Conservation (phyloP, 2,888 invertebrate species). For the Unio delphinus region DNA sequence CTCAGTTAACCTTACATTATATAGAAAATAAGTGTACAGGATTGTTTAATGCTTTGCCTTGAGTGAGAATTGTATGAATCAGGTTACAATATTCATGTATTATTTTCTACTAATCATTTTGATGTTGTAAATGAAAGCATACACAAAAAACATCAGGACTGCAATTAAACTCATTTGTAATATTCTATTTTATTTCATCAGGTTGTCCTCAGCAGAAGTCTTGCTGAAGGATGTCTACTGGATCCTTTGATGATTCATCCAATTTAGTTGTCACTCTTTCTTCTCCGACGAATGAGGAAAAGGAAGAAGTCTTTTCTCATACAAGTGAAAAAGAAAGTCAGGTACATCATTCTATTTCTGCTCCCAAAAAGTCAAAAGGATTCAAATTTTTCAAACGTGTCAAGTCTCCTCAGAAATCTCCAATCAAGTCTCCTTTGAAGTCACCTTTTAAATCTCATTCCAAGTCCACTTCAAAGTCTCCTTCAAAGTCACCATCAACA, state of each 20-base stretch:
- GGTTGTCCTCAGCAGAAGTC: constrained; percentile 19
- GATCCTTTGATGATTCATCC: constrained; percentile 64
- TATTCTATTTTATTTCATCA: constrained; percentile 33
- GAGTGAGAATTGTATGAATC: too few relatives aligned
- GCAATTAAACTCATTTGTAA: not conserved
- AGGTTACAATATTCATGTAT: too few relatives aligned
- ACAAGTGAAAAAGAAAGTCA: constrained; percentile 16
- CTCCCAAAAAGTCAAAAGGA: constrained; percentile 7
- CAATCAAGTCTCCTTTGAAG: constrained; percentile 39
- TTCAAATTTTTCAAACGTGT: constrained; percentile 21
- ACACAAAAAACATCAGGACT: too few relatives aligned
- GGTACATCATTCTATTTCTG: too few relatives aligned
- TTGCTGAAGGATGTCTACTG: constrained; percentile 59
- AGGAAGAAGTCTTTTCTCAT: constrained; percentile 16
- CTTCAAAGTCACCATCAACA: constrained; percentile 51
- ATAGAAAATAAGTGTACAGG: too few relatives aligned
- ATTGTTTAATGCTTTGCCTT: too few relatives aligned
- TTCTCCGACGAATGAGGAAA: constrained; percentile 42
- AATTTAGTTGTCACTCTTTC: constrained; percentile 54
- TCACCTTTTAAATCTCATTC: constrained; percentile 33
- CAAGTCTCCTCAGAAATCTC: constrained; percentile 43
- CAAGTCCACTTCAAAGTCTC: constrained; percentile 41
- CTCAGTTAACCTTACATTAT: too few relatives aligned
- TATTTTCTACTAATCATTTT: too few relatives aligned
- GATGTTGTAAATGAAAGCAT: too few relatives aligned